Evolutionary conservation across 2,888 invertebrate species (phyloP).

Genomic region (Plagodis pulveraria): DNA sequence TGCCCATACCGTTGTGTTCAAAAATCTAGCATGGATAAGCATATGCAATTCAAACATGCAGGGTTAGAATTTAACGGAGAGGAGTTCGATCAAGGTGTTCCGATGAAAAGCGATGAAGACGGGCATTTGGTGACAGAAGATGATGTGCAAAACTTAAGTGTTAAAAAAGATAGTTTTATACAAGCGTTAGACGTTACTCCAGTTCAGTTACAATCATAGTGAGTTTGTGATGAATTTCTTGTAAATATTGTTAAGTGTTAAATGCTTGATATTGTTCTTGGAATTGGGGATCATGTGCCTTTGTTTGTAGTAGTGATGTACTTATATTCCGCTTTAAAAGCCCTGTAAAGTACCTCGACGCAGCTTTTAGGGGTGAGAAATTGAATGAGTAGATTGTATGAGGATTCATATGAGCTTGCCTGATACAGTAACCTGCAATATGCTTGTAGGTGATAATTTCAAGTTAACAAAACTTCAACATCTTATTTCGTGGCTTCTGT

Average conservation of each 20-base stretch:
- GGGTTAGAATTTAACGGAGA: slow-evolving; percentile 40
- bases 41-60: slow-evolving; percentile 71
- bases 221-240: background rate
- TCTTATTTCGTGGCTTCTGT: too few relatives aligned
- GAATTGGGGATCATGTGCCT: background rate
- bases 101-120: slow-evolving; percentile 43
- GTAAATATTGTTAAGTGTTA: slow-evolving; percentile 3
- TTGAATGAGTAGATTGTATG: too few relatives aligned
- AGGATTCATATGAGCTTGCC: too few relatives aligned
- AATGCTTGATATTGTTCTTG: background rate
- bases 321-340: too few relatives aligned
- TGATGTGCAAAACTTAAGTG: slow-evolving; percentile 63
- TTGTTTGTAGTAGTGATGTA: background rate
- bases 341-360: too few relatives aligned
- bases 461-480: too few relatives aligned
- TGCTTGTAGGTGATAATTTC: too few relatives aligned
- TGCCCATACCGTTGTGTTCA: slow-evolving; percentile 77
- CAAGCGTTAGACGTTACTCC: slow-evolving; percentile 5
- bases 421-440: too few relatives aligned
- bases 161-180: slow-evolving; percentile 52
- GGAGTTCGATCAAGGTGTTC: slow-evolving; percentile 39
- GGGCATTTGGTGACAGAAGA: background rate
- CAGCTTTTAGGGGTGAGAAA: too few relatives aligned
- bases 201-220: slow-evolving; percentile 23
- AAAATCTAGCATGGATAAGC: slow-evolving; percentile 77